A percentile compares a stretch with the other conserved stretches of the same genome.
phyloP scores from a whole-genome alignment of 2,113 vertebrate species.

The Peromyscus californicus region DNA sequence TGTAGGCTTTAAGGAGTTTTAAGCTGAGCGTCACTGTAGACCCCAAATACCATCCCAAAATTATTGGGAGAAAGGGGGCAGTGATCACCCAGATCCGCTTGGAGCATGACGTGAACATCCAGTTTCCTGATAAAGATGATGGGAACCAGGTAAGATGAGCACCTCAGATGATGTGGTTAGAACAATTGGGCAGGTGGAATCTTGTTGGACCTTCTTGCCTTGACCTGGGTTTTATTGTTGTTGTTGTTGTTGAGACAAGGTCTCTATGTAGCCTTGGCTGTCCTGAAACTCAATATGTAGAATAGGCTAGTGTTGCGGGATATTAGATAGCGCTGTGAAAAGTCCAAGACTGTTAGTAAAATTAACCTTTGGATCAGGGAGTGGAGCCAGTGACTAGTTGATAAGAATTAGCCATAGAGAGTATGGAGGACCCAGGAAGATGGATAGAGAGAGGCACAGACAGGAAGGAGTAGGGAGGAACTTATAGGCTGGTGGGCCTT shows the following conservation, averaged over 20 bases:
- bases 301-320: background rate
- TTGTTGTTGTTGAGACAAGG: background rate
- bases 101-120: constrained; percentile 98
- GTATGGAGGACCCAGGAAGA: background rate
- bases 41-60: constrained; percentile 98
- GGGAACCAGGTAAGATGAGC: constrained; percentile 93
- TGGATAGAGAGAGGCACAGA: background rate
- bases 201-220: no score
- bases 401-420: background rate
- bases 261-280: background rate
- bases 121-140: constrained; percentile 98
- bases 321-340: background rate
- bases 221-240: background rate
- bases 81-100: constrained; percentile 97
- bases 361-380: background rate
- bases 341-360: background rate
- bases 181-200: fast-evolving
- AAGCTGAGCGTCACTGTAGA: constrained; percentile 97
- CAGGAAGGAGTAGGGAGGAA: background rate
- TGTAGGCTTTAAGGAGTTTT: constrained; percentile 96
- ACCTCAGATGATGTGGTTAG: fast-evolving
- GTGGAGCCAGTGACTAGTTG: background rate
- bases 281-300: background rate
- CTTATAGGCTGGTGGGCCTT: background rate
- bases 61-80: constrained; percentile 98